Evolutionary conservation across 2,797 vertebrate genomes (phyloP).

Genomic region (Sus cebifrons): DNA sequence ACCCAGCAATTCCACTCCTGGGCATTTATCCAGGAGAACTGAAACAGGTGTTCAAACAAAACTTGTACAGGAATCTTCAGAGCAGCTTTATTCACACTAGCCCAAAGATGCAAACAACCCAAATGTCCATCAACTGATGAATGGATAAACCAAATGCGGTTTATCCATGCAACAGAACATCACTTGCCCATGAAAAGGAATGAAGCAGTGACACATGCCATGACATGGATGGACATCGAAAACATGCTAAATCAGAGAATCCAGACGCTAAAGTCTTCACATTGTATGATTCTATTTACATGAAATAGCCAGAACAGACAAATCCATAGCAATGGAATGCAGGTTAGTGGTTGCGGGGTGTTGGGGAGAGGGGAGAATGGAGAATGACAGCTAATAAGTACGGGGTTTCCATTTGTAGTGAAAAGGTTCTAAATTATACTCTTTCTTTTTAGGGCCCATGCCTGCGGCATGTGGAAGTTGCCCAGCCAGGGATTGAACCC

Average conservation of each 20-base stretch:
- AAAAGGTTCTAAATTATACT: background rate
- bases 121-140: background rate
- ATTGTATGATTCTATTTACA: background rate
- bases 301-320: background rate
- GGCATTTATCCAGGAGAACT: background rate
- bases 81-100: background rate
- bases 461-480: too few relatives aligned
- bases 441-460: too few relatives aligned
- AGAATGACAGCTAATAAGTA: background rate
- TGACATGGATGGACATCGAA: background rate
- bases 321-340: background rate
- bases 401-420: background rate
- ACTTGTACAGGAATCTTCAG: background rate
- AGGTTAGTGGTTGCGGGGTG: background rate
- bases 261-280: background rate
- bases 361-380: background rate
- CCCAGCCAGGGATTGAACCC: too few relatives aligned
- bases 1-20: background rate
- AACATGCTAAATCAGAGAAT: background rate
- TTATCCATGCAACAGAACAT: background rate
- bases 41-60: constrained; percentile 22
- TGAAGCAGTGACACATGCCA: background rate
- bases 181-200: background rate
- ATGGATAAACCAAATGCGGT: background rate
- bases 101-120: background rate